Base-by-base conservation (phyloP, 2,797 vertebrate species). In the Mareca penelope region DNA sequence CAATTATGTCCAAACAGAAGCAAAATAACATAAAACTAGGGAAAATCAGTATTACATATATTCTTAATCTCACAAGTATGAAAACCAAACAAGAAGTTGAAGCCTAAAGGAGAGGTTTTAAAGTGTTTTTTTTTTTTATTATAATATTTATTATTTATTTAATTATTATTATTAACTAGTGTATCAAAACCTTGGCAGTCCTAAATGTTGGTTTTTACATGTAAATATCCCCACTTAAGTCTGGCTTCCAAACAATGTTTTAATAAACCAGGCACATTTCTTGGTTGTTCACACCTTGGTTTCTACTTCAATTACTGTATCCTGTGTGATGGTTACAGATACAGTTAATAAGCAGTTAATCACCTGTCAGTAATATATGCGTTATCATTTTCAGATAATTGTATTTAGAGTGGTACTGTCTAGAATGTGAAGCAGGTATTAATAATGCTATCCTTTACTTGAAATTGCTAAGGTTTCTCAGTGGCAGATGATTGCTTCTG, bases 341-440 rank as follows among this genome's bases (percentile, higher is more conserved):
- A 67, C 7, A 71, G 65, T 67, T 88, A 93, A 83, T 64, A 93
- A 52, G 23, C 61, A 57, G 82, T 91, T 95, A 91, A 96, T 89
- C 33, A 88, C 33, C 81, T 93, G 80, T 72, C 42, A 60, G 71
- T 72, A 85, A 86, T 35, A 35, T 10, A 44, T 65, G 93, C 95
- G n/a, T 84, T 84, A 57, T 31, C 56, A 70, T 86, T 93, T 97
- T 80, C 57, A 67, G 40, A 87, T 88, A 96, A 80, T 70, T 87
- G 24, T 68, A 40, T 77, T 96, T 83, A 46, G 50, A 88, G 46
- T 92, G 69, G 37, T 78, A 28, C 40, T 59, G 63, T 89, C 90
- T 86, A 35, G 39, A 68, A 48, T 56, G 48, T 72, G 68, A 83
- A 94, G 61, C 60, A 67, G 40, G 9, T 76, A n/a, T 89, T 96